phyloP scores from a whole-genome alignment of 92 coral and sea anemone species.

The Siderastrea radians region DNA sequence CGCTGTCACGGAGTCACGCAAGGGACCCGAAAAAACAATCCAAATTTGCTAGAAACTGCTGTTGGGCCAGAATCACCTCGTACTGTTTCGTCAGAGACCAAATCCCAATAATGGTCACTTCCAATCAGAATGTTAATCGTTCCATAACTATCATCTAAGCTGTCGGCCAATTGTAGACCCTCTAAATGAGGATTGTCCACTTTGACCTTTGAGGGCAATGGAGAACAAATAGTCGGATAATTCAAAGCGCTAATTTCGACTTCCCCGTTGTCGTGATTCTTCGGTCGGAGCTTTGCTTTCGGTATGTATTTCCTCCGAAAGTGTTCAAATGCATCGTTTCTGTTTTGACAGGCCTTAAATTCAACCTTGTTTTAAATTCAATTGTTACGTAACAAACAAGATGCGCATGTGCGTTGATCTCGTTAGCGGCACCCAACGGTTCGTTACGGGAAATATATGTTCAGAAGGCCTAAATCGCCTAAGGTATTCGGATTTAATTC shows the following conservation, averaged over 20 bases:
- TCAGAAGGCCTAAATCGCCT: too few species aligned
- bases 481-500: too few species aligned
- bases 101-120: conserved; percentile 46
- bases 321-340: conserved; percentile 53
- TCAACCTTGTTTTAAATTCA: conserved; percentile 44
- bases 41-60: neutral
- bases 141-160: too few species aligned
- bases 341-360: conserved; percentile 37
- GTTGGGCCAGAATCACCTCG: neutral
- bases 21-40: conserved; percentile 22
- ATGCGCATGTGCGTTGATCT: conserved; percentile 26
- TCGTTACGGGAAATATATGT: too few species aligned
- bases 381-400: conserved; percentile 59
- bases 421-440: too few species aligned
- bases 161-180: neutral
- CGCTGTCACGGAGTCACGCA: conserved; percentile 19
- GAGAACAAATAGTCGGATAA: too few species aligned
- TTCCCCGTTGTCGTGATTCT: too few species aligned
- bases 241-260: too few species aligned
- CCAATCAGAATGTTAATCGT: conserved; percentile 3
- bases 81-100: conserved; percentile 36
- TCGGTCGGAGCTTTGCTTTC: conserved; percentile 11
- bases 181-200: conserved; percentile 35
- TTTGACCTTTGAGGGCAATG: conserved; percentile 2
- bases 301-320: conserved; percentile 53